These are phyloP conservation scores for Eilema depressum DNA, from an alignment of 2,888 invertebrate species.

Conservation along the genomic window DNA sequence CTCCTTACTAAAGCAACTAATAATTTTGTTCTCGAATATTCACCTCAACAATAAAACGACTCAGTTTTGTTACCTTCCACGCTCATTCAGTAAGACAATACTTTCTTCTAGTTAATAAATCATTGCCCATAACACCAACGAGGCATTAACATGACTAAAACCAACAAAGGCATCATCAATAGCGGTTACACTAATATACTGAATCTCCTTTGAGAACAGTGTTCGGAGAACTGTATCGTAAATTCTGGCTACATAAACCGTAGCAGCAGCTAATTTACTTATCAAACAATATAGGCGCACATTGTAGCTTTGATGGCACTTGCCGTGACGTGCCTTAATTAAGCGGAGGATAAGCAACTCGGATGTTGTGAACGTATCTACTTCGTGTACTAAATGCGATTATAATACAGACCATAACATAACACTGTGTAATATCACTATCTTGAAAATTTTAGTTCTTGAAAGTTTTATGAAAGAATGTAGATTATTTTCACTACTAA, in stretches of 20 bases:
- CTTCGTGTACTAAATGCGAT: slow-evolving; percentile 3
- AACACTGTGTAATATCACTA: background rate
- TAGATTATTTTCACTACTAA: no score
- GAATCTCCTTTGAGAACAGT: slow-evolving; percentile 11
- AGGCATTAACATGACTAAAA: background rate
- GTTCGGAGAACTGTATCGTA: slow-evolving; percentile 1
- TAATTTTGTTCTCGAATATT: no score
- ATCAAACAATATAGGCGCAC: slow-evolving; percentile 35
- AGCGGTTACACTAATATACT: slow-evolving; percentile 11
- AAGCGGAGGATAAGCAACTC: slow-evolving; percentile 31
- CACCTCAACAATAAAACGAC: background rate
- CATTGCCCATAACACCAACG: background rate
- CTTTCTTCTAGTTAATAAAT: background rate
- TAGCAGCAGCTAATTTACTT: slow-evolving; percentile 39
- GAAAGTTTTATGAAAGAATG: no score
- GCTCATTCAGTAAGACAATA: background rate
- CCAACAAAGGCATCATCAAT: background rate
- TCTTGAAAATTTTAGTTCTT: no score
- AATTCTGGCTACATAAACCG: slow-evolving; percentile 18
- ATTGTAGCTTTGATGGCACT: slow-evolving; percentile 42
- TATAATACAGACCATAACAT: background rate
- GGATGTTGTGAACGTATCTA: slow-evolving; percentile 13
- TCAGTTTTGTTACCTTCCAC: background rate
- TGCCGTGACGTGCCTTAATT: slow-evolving; percentile 43
- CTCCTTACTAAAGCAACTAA: no score